Conservation (phyloP, 2,113 vertebrate species). For the Brachypodius melanocephalos region DNA sequence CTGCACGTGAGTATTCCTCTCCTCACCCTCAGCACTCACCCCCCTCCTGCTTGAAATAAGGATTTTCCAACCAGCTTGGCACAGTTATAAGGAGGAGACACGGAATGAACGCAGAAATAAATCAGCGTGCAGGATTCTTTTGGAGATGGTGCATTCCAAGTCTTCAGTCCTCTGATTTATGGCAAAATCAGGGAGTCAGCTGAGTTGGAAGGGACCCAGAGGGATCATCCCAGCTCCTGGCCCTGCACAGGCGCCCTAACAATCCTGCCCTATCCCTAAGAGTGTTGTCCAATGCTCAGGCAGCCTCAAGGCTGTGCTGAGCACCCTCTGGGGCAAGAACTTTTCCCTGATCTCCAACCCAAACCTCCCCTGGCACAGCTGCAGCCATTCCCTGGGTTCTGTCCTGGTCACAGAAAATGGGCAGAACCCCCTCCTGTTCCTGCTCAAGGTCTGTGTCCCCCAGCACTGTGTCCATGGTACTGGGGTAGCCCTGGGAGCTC, state of each 20-base stretch:
- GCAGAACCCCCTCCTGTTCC: too few species aligned
- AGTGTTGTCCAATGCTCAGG: neutral
- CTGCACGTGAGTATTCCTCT: slow-evolving; percentile 82
- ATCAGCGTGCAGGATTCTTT: accelerated
- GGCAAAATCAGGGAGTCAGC: accelerated
- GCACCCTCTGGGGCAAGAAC: neutral
- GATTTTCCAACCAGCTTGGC: neutral
- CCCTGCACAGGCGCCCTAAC: neutral
- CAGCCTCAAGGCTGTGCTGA: neutral
- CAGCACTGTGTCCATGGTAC: accelerated
- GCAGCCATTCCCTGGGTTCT: neutral
- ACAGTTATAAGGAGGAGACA: neutral
- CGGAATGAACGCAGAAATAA: accelerated
- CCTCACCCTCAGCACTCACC: neutral
- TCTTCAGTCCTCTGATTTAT: neutral
- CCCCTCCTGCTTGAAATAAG: accelerated
- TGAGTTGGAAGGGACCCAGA: neutral
- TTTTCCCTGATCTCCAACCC: accelerated
- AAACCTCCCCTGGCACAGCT: neutral
- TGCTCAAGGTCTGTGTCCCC: neutral
- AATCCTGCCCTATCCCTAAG: neutral
- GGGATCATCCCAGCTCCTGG: neutral
- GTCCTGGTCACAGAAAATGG: neutral
- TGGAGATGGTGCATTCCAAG: accelerated
- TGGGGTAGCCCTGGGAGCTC: neutral